Conservation (phyloP, 1,140 invertebrate genomes). For the Gonioctena quinquepunctata region DNA sequence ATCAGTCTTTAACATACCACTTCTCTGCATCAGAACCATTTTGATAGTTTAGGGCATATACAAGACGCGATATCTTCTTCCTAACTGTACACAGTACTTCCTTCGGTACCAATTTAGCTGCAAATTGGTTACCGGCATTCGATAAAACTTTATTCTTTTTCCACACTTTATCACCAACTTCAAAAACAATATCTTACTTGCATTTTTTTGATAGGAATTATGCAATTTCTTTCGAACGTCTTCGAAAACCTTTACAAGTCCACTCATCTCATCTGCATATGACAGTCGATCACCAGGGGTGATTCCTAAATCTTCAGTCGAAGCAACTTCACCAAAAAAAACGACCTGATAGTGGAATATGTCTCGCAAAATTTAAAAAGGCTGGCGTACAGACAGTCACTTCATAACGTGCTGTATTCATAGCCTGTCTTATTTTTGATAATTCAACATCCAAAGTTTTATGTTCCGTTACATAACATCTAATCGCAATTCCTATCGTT, state of each 20-base stretch:
- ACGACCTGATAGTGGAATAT: conserved; percentile 6
- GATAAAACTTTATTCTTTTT: conserved; percentile 26
- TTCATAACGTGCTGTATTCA: neutral
- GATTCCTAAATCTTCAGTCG: neutral
- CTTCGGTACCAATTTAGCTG: neutral
- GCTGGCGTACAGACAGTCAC: neutral
- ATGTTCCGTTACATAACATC: conserved; percentile 21
- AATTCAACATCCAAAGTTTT: neutral
- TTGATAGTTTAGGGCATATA: no score
- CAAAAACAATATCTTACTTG: conserved; percentile 12
- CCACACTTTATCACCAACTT: conserved; percentile 28
- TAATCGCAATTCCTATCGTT: conserved; percentile 15
- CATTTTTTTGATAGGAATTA: conserved; percentile 12
- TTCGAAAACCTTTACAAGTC: neutral
- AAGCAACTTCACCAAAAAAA: conserved; percentile 7
- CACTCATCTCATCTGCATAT: conserved; percentile 10
- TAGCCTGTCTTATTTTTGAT: neutral
- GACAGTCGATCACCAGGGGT: conserved; percentile 10
- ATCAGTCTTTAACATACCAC: no score
- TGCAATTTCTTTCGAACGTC: conserved; percentile 1
- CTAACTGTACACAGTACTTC: neutral
- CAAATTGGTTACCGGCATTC: neutral
- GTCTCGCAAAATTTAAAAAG: neutral
- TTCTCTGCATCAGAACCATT: no score
- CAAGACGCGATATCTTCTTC: no score